Conservation (phyloP, 1,140 invertebrate genomes). For the Anastrepha ludens region DNA sequence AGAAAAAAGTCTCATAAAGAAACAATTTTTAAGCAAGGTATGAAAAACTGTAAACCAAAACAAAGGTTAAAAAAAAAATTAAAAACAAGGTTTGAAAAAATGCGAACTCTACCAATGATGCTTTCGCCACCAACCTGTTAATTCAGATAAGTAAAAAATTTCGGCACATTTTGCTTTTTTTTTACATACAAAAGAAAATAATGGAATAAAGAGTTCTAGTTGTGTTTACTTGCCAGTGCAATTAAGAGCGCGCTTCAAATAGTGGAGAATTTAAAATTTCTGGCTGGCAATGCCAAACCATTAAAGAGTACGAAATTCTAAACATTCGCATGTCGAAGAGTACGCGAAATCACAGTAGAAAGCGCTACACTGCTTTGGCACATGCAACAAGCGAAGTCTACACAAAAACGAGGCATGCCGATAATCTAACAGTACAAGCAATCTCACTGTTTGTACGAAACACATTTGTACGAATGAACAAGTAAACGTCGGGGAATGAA, state of each 20-base stretch:
- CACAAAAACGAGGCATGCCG: neutral
- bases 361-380: neutral
- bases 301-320: too few relatives aligned
- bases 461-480: too few relatives aligned
- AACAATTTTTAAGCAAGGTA: too few relatives aligned
- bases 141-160: conserved; percentile 42
- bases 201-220: neutral
- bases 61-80: too few relatives aligned
- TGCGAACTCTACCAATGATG: too few relatives aligned
- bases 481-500: too few relatives aligned
- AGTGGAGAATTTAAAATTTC: neutral
- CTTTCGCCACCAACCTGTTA: conserved; percentile 55
- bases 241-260: neutral
- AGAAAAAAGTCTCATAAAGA: too few relatives aligned
- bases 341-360: too few relatives aligned
- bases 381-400: conserved; percentile 48
- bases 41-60: too few relatives aligned
- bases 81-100: too few relatives aligned
- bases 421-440: conserved; percentile 26
- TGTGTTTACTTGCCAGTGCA: neutral
- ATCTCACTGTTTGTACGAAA: too few relatives aligned
- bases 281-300: neutral
- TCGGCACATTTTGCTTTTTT: neutral
- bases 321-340: too few relatives aligned
- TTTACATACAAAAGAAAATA: neutral